Evolutionary conservation across 2,113 vertebrate species (phyloP), one percentile per base, ranked within the genome.

Genomic region (Hemiscyllium ocellatum): DNA sequence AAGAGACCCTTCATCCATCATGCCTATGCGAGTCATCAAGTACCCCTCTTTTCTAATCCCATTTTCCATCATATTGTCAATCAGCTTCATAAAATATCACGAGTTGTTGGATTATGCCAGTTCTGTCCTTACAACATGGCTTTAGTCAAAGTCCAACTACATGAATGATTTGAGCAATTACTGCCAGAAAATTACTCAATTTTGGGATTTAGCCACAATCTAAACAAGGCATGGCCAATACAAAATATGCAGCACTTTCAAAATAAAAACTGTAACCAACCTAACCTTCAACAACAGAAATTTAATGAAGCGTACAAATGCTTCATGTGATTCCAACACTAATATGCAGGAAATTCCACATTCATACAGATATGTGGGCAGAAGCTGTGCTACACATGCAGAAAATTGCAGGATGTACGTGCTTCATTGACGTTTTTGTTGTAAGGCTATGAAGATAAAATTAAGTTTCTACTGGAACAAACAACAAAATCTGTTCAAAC

Each of bases 261-360:
- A 89, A 89, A 89, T 89, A 89, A 29, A 52, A 52, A 26, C 10
- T 61, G 26, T 29, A 91, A 91, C 33, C 56, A 91, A 61, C 12
- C 52, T 90, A 61, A 65, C 56, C 29, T 56, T 91, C 87, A 91
- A 56, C 33, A 56, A 17, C n/a, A 91, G 29, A 19, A 15, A 65
- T 65, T 61, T 33, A 91, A 61, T 91, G 56, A 91, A 91, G 87
- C 33, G 87, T 91, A 91, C 29, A 91, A 91, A 91, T 6, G n/a
- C 33, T 91, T 33, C 87, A 61, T 65, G 56, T 65, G 56, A 29
- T 61, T 65, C 52, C 33, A 61, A 56, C 13, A 65, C 56, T 91
- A 89, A 52, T 24, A 56, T 65, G 65, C 56, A 91, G 56, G 87
- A 61, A 91, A 61, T 91, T 91, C 56, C 52, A 91, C 29, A 65